A percentile compares a stretch with the other conserved stretches of the same genome.
These are phyloP conservation scores for Trichopoda pennipes DNA, from an alignment of 2,888 invertebrate species.

Conservation along the genomic window DNA sequence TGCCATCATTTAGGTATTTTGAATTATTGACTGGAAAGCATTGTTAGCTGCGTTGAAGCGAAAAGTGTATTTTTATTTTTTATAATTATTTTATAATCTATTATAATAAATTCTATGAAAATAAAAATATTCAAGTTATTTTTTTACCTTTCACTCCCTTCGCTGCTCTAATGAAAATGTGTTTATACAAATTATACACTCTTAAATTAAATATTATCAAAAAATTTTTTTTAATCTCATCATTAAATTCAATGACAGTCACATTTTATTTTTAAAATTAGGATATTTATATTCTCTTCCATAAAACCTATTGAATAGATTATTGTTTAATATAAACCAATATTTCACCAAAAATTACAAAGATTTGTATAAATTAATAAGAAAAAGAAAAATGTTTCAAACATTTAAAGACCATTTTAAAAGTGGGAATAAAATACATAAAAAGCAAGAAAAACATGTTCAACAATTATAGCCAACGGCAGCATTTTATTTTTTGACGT, in stretches of 20 bases:
- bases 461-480: slow-evolving; percentile 27
- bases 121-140: too few relatives aligned
- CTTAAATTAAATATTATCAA: not conserved
- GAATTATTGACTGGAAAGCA: too few relatives aligned
- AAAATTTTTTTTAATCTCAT: not conserved
- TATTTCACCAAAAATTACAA: not conserved
- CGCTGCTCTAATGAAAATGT: too few relatives aligned
- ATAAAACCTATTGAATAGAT: slow-evolving; percentile 16
- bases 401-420: not conserved
- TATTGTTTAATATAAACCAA: slow-evolving; percentile 18
- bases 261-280: not conserved
- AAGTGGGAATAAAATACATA: slow-evolving; percentile 1
- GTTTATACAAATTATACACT: not conserved
- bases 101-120: too few relatives aligned
- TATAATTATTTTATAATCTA: too few relatives aligned
- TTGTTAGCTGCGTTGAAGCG: too few relatives aligned
- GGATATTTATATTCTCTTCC: slow-evolving; percentile 16
- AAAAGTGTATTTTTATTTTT: too few relatives aligned
- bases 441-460: not conserved
- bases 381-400: not conserved
- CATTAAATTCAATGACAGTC: not conserved
- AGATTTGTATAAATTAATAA: slow-evolving; percentile 22
- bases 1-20: too few relatives aligned
- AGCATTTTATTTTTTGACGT: slow-evolving; percentile 42
- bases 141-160: too few relatives aligned